phyloP scores from a whole-genome alignment of 2,888 invertebrate genomes.

The Aphidoletes aphidimyza region DNA sequence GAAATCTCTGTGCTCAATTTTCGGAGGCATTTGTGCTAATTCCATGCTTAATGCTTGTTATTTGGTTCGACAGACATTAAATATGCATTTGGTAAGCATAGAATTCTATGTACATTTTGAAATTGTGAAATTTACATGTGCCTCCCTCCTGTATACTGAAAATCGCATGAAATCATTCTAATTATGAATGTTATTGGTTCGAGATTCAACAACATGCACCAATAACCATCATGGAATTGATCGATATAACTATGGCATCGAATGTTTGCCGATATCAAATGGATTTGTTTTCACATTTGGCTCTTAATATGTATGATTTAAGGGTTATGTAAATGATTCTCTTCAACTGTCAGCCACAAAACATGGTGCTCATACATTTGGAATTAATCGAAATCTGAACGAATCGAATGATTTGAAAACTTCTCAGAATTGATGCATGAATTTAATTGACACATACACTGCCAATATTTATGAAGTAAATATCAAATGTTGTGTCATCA shows the following conservation, averaged over 20 bases:
- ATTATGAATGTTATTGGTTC: neutral
- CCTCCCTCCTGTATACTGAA: neutral
- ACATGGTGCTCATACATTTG: too few species aligned
- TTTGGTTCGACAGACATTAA: neutral
- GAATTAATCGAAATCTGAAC: too few species aligned
- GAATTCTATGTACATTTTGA: neutral
- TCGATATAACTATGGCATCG: neutral
- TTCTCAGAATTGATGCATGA: too few species aligned
- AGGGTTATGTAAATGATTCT: too few species aligned
- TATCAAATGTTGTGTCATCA: too few species aligned
- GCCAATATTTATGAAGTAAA: too few species aligned
- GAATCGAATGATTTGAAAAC: too few species aligned
- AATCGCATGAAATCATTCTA: neutral
- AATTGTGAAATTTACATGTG: neutral
- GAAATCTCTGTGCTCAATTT: neutral
- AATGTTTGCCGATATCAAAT: too few species aligned
- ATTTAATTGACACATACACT: too few species aligned
- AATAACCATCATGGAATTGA: neutral
- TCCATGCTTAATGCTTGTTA: neutral
- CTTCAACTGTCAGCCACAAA: too few species aligned
- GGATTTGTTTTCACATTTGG: neutral
- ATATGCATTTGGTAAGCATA: neutral
- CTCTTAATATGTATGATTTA: too few species aligned
- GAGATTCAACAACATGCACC: neutral
- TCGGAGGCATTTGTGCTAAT: constrained; percentile 6